These are phyloP conservation scores for Tetrax tetrax DNA, from an alignment of 2,113 vertebrate genomes.

Conservation along the genomic window DNA sequence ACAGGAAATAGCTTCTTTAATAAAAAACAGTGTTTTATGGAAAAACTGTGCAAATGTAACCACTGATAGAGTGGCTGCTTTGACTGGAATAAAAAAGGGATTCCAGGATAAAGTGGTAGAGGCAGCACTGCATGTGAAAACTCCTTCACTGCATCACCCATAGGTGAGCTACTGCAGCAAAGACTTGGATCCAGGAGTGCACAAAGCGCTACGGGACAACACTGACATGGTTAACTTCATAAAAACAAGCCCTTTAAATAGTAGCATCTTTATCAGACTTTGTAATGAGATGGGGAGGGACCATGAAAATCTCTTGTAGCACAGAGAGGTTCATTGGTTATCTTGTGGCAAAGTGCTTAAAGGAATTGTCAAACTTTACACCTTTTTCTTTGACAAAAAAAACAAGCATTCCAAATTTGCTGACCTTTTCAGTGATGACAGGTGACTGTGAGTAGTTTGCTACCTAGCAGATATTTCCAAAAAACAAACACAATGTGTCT, in stretches of 20 bases:
- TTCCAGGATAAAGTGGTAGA: background rate
- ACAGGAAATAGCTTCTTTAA: background rate
- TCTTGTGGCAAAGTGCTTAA: background rate
- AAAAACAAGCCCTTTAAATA: background rate
- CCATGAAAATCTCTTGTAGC: background rate
- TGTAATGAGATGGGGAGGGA: background rate
- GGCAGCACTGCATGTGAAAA: accelerated
- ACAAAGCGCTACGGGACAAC: background rate
- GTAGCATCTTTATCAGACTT: background rate
- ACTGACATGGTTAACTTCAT: background rate
- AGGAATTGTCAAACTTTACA: background rate
- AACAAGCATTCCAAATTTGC: background rate
- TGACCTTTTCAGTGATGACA: background rate
- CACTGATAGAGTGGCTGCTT: background rate
- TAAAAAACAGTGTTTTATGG: background rate
- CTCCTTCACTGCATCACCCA: background rate
- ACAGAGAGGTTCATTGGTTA: background rate
- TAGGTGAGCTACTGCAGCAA: background rate
- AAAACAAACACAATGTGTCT: background rate
- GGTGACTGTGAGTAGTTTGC: background rate
- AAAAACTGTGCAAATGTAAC: background rate
- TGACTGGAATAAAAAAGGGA: background rate
- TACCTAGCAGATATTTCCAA: background rate
- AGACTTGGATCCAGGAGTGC: background rate
- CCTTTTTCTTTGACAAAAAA: background rate